A percentile compares a stretch with the other conserved stretches of the same genome.
Conservation (phyloP, 2,888 invertebrate genomes). For the Ectemnius cavifrons region DNA sequence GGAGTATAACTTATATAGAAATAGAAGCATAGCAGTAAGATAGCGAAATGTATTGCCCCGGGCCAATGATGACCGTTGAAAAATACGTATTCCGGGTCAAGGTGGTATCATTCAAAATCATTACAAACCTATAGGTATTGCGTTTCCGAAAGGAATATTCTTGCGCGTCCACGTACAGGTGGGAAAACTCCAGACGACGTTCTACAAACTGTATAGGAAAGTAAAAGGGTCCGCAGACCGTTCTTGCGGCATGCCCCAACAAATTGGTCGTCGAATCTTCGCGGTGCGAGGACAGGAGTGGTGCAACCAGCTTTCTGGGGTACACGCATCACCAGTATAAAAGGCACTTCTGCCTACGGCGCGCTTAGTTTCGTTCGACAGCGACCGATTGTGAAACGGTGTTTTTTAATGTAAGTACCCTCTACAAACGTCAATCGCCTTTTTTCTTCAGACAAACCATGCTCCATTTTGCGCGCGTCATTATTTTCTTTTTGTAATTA, state of each 20-base stretch:
- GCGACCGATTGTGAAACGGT: slow-evolving; percentile 60
- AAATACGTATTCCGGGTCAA: no score
- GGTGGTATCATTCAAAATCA: no score
- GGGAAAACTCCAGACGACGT: no score
- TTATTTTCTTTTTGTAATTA: no score
- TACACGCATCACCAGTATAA: slow-evolving; percentile 66
- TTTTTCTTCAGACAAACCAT: not conserved
- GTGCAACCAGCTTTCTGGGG: slow-evolving; percentile 37
- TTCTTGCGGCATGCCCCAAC: slow-evolving; percentile 27
- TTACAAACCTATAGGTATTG: not conserved
- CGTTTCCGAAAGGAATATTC: not conserved
- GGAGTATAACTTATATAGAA: no score
- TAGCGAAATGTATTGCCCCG: no score
- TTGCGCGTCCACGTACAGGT: not conserved
- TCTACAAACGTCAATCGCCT: slow-evolving; percentile 9
- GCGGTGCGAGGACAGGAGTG: slow-evolving; percentile 52
- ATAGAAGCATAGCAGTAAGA: no score
- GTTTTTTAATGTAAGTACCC: slow-evolving; percentile 62
- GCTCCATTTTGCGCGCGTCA: no score
- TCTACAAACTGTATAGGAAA: slow-evolving; percentile 23
- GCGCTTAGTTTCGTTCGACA: slow-evolving; percentile 70
- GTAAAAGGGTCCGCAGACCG: slow-evolving; percentile 22
- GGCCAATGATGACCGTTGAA: no score
- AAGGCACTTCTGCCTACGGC: slow-evolving; percentile 68
- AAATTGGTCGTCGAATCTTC: slow-evolving; percentile 42